phyloP scores from a whole-genome alignment of 2,888 invertebrate species.

The Acronicta psi region DNA sequence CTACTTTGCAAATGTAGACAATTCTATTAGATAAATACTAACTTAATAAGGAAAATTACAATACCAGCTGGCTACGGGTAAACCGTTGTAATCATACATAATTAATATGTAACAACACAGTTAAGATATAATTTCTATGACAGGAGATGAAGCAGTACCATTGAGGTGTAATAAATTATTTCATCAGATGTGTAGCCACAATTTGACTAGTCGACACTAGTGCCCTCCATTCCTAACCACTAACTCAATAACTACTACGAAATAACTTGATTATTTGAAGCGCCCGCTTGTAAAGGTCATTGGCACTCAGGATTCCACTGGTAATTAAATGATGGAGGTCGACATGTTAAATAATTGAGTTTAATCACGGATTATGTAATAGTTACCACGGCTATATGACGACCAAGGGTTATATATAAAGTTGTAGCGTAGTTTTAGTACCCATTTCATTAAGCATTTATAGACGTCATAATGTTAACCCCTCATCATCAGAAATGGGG shows the following conservation, averaged over 20 bases:
- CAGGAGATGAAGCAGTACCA: too few species aligned
- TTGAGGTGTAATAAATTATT: too few species aligned
- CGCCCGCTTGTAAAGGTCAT: background rate
- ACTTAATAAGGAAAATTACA: too few species aligned
- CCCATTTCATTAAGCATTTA: constrained; percentile 18
- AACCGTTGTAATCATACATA: too few species aligned
- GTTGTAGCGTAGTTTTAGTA: constrained; percentile 1
- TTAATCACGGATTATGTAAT: constrained; percentile 1
- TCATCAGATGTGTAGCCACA: too few species aligned
- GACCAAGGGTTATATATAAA: background rate
- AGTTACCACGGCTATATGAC: background rate
- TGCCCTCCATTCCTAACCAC: background rate
- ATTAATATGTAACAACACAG: too few species aligned
- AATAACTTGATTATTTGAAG: background rate
- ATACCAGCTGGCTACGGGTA: too few species aligned
- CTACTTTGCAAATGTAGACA: too few species aligned
- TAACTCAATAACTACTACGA: background rate
- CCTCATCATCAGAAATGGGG: constrained; percentile 15
- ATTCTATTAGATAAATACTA: too few species aligned
- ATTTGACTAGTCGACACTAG: background rate
- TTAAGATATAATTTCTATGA: too few species aligned
- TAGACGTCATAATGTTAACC: constrained; percentile 13
- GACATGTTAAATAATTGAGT: constrained; percentile 11
- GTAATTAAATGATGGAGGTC: constrained; percentile 16
- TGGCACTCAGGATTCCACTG: background rate